These are phyloP conservation scores for Polypterus bichir DNA, from an alignment of 2,113 vertebrate species.

Conservation along the genomic window DNA sequence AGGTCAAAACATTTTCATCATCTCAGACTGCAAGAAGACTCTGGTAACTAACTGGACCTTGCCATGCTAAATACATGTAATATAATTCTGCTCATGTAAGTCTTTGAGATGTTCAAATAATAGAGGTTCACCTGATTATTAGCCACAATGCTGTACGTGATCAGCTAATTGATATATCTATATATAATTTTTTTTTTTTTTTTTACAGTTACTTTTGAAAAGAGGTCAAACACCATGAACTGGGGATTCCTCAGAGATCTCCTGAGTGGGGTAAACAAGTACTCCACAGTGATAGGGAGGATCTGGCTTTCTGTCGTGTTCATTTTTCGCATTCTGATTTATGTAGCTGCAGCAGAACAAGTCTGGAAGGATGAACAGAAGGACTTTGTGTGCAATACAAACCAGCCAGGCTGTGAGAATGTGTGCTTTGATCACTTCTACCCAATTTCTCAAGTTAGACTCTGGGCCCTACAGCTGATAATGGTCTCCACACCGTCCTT, in stretches of 20 bases:
- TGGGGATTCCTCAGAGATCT: slow-evolving; percentile 65
- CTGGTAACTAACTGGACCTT: too few species aligned
- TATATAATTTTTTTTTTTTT: neutral
- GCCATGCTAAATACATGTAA: too few species aligned
- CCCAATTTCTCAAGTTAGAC: slow-evolving; percentile 68
- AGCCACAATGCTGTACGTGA: neutral
- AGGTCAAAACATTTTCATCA: too few species aligned
- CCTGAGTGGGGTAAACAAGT: slow-evolving; percentile 70
- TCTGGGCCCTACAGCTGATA: slow-evolving; percentile 81
- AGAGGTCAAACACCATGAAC: slow-evolving; percentile 51
- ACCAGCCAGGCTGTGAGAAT: slow-evolving; percentile 75
- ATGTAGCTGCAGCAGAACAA: slow-evolving; percentile 60
- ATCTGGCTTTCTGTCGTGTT: slow-evolving; percentile 72
- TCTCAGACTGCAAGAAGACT: too few species aligned
- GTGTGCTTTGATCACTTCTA: slow-evolving; percentile 78
- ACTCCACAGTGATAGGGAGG: slow-evolving; percentile 67
- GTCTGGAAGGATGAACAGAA: slow-evolving; percentile 75
- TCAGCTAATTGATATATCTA: neutral
- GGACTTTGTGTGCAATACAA: slow-evolving; percentile 69
- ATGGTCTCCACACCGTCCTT: slow-evolving; percentile 73
- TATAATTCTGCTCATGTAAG: too few species aligned
- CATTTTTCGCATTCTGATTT: slow-evolving; percentile 68
- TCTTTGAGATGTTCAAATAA: too few species aligned
- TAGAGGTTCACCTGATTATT: too few species aligned
- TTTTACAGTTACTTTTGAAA: neutral